phyloP scores from a whole-genome alignment of 1,140 invertebrate species.

The Ceratitis capitata region DNA sequence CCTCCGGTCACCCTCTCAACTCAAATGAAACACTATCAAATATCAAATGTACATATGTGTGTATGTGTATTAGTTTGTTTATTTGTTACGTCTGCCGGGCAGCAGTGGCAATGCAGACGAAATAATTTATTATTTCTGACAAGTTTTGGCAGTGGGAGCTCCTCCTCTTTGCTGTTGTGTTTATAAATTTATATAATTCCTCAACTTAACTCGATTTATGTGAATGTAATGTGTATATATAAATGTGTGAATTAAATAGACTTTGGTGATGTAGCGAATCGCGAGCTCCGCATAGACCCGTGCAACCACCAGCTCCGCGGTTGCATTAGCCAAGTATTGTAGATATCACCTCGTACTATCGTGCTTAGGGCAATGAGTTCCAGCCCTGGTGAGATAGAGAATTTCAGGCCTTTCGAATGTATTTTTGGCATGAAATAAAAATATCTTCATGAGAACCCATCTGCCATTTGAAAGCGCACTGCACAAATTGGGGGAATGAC shows the following conservation, averaged over 20 bases:
- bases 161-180: constrained; percentile 34
- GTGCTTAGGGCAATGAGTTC: too few species aligned
- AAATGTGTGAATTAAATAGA: background rate
- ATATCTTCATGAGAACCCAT: too few species aligned
- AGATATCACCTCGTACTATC: too few species aligned
- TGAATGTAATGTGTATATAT: background rate
- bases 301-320: too few species aligned
- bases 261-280: too few species aligned
- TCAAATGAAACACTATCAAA: background rate
- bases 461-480: too few species aligned
- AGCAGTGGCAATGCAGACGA: constrained; percentile 2
- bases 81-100: background rate
- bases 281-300: too few species aligned
- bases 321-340: too few species aligned
- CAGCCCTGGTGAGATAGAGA: too few species aligned
- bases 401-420: too few species aligned
- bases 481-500: too few species aligned
- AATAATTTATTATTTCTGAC: constrained; percentile 38
- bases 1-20: background rate
- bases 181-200: constrained; percentile 35
- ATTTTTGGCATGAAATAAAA: too few species aligned
- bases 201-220: background rate
- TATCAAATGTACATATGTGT: background rate
- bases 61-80: background rate
- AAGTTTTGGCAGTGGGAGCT: constrained; percentile 34